Evolutionary conservation across 92 coral and sea anemone genomes (phyloP).

Genomic region (Micromussa lordhowensis): DNA sequence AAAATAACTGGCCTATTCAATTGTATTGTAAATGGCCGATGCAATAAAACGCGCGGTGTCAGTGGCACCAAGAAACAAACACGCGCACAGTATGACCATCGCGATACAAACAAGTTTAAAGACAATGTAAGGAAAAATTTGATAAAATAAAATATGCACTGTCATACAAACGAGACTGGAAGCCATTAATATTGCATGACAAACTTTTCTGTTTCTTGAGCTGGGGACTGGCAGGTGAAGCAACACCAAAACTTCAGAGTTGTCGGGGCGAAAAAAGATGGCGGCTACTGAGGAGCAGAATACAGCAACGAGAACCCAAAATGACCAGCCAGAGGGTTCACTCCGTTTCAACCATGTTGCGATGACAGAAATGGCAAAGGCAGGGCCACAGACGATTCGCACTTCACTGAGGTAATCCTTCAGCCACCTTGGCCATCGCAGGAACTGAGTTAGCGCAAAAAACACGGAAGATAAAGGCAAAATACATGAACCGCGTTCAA

Average conservation of each 20-base stretch:
- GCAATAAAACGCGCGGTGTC: neutral
- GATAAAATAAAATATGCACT: neutral
- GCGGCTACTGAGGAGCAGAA: constrained; percentile 57
- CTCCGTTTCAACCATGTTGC: constrained; percentile 33
- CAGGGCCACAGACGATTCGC: constrained; percentile 67
- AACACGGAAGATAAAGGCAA: constrained; percentile 34
- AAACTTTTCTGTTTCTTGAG: constrained; percentile 10
- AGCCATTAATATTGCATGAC: constrained; percentile 50
- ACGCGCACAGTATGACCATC: neutral
- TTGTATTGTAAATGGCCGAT: neutral
- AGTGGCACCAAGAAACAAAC: constrained; percentile 3
- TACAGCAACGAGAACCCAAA: constrained; percentile 13
- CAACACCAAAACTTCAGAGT: constrained; percentile 41
- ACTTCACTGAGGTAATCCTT: constrained; percentile 36
- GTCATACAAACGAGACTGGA: constrained; percentile 17
- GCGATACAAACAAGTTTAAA: neutral
- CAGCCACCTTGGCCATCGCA: constrained; percentile 47
- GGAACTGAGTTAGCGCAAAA: constrained; percentile 63
- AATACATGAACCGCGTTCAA: constrained; percentile 22
- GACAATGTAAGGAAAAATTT: neutral
- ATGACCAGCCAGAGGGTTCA: too few relatives aligned
- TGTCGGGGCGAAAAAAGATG: constrained; percentile 69
- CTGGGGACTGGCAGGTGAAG: constrained; percentile 47
- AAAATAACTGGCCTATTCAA: too few relatives aligned
- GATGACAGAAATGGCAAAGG: constrained; percentile 37